Evolutionary conservation across 2,888 invertebrate genomes (phyloP), one percentile per base, ranked within the genome.

Genomic region (Melieria omissa): DNA sequence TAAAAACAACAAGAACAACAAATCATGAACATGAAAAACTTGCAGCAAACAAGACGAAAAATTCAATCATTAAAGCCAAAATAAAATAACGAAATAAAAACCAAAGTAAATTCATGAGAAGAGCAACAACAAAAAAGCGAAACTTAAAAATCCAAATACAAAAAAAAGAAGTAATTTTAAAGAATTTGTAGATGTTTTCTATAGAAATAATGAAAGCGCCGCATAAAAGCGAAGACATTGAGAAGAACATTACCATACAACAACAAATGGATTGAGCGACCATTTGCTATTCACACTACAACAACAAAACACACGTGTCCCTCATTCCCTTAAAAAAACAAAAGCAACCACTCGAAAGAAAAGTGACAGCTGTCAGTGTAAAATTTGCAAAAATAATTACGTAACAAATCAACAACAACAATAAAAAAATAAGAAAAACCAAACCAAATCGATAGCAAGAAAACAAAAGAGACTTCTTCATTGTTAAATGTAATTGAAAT

Each of bases 401-500:
- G 14, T 52, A 6, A 54, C 41, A 29, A 7, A 63, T 47, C 29
- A 63, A 62, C 16, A 16, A 12, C 46, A 70, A 70, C 41, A 54
- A 55, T 45, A 42, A 63, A 63, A 47, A 47, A 60, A 61, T 12
- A 45, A 54, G 44, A 45, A 62, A n/a, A 61, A 29, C 14, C 4
- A 67, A 14, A 46, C 7, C 42, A 54, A 46, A 45, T 16, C 46
- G 41, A 47, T 29, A 44, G 16, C 41, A 47, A 47, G 47, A 57
- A 10, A 45, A 9, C 9, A 29, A 57, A 69, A 29, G 42, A 65
- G 64, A 70, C 60, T 70, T 70, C 57, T 64, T 65, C 57, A 70
- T 65, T 70, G 70, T 70, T 70, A 70, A 65, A 70, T 70, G 64
- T 46, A 64, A 46, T 29, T 55, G 49, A 69, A 62, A 45, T 55